Percentiles rank a stretch among this genome's conserved stretches.
phyloP scores from a whole-genome alignment of 2,113 vertebrate genomes.

The Ptychochromis oligacanthus region DNA sequence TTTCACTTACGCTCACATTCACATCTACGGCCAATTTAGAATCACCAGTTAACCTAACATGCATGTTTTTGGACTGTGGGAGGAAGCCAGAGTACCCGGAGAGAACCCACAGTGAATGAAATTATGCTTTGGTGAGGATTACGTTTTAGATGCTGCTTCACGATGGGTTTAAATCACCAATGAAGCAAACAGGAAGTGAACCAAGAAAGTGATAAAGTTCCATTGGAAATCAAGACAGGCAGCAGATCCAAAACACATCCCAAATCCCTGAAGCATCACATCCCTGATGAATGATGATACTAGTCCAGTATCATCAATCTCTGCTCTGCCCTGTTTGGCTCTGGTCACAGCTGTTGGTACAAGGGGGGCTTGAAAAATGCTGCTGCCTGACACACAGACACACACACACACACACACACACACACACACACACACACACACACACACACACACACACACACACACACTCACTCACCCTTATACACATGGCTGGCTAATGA shows the following conservation, averaged over 20 bases:
- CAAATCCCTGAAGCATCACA: slow-evolving; percentile 53
- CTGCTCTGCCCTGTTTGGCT: slow-evolving; percentile 64
- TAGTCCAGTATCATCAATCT: slow-evolving; percentile 73
- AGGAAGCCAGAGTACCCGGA: background rate
- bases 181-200: slow-evolving; percentile 45
- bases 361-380: slow-evolving; percentile 53
- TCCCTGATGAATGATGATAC: slow-evolving; percentile 70
- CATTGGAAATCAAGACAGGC: slow-evolving; percentile 47
- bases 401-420: slow-evolving; percentile 4
- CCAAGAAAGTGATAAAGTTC: slow-evolving; percentile 34
- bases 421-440: too few species aligned
- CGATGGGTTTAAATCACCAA: slow-evolving; percentile 22
- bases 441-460: background rate
- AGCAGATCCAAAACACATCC: slow-evolving; percentile 45
- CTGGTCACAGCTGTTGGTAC: slow-evolving; percentile 74
- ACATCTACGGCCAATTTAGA: background rate
- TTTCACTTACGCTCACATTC: background rate
- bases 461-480: slow-evolving; percentile 1
- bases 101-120: background rate
- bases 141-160: background rate
- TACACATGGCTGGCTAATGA: slow-evolving; percentile 70
- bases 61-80: background rate
- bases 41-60: background rate
- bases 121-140: background rate
- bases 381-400: slow-evolving; percentile 14